Base-by-base conservation (phyloP, 2,797 vertebrate species). In the Tokudaia muenninki region DNA sequence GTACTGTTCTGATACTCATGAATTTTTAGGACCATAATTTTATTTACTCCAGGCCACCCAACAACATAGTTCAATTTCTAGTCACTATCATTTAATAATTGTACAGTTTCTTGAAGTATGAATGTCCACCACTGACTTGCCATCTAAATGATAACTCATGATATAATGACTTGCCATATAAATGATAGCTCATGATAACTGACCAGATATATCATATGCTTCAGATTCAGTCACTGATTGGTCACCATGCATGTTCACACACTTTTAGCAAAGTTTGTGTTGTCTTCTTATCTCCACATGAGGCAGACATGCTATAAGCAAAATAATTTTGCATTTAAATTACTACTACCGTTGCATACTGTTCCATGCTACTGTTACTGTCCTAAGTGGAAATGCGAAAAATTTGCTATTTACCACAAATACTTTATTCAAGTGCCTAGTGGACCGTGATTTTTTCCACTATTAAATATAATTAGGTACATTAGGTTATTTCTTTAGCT, bases 51-150 rank as follows among this genome's bases (percentile, higher is more conserved):
- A 96, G 67, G 75, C 11, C 34, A 61, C 24, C 59, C 13, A 89
- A 93, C 22, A 95, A 55, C 55, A 74, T 31, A 52, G 6, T 91
- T 96, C 67, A 94, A 79, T 91, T 97, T 95, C 94, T 22, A 96
- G 31, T 90, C n/a, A 70, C 22, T 10, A 82, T 67, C 14, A 14
- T 52, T 44, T 88, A 86, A 72, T 95, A 95, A 95, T 52, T 94
- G 52, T 59, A 67, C 91, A 82, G 72, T 37, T 94, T 63, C 52
- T 67, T 78, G 21, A 89, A 61, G n/a, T 88, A 74, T 59, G 80
- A 84, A 95, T 84, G 82, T 95, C 12, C 19, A 87, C 70, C 34
- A n/a, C n/a, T 90, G 59, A 41, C 44, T 90, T 6, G 3, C 21
- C 79, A 52, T 78, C 34, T 84, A 91, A 96, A 52, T 61, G 47